Percentiles rank a stretch among this genome's conserved stretches.
Evolutionary conservation across 2,888 invertebrate species (phyloP).

Genomic region (Torymus texanus): DNA sequence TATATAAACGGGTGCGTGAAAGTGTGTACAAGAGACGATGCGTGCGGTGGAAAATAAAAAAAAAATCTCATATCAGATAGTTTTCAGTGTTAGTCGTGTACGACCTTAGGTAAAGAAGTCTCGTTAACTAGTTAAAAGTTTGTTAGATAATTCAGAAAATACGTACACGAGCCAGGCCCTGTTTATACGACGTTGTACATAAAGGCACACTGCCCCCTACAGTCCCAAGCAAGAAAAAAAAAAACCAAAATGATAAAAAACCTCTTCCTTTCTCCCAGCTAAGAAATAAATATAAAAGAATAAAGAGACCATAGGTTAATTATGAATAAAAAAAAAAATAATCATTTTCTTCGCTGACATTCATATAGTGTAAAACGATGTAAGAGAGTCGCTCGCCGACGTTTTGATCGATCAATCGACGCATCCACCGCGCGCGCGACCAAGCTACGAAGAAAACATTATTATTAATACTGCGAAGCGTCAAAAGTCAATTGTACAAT

Average conservation of each 20-base stretch:
- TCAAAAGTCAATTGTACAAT: constrained; percentile 42
- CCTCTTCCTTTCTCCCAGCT: constrained; percentile 29
- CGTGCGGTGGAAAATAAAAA: constrained; percentile 60
- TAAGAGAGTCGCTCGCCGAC: constrained; percentile 48
- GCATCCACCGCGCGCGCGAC: neutral
- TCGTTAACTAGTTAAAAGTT: constrained; percentile 75
- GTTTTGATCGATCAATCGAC: constrained; percentile 49
- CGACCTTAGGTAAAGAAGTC: constrained; percentile 71
- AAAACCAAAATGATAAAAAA: neutral
- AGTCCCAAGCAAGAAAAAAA: constrained; percentile 23
- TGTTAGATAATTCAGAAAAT: constrained; percentile 71
- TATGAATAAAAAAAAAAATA: constrained; percentile 44
- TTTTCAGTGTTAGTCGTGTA: constrained; percentile 75
- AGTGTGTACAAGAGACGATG: constrained; percentile 58
- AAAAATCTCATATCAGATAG: constrained; percentile 75
- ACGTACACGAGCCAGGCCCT: constrained; percentile 73
- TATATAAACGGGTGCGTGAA: constrained; percentile 55
- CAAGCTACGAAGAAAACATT: constrained; percentile 12
- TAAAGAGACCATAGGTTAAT: constrained; percentile 55
- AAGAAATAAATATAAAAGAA: constrained; percentile 46
- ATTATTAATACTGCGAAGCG: constrained; percentile 25
- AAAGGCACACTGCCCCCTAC: constrained; percentile 72
- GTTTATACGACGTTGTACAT: constrained; percentile 74
- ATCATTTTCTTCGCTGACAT: constrained; percentile 57
- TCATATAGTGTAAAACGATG: constrained; percentile 56